Conservation (phyloP, 2,888 invertebrate genomes). For the Drosophila stalkeri region DNA sequence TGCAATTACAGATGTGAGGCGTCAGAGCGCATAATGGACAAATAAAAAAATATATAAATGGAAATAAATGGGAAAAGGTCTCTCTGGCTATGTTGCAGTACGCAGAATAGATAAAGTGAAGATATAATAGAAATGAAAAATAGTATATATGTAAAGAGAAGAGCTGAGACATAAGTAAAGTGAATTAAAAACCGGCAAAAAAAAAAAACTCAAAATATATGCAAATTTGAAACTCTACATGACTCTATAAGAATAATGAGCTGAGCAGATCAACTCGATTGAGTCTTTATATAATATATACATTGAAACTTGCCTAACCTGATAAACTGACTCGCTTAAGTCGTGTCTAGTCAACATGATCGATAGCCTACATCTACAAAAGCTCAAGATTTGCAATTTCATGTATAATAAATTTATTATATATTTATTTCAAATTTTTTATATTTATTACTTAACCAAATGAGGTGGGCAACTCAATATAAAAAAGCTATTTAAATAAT, state of each 20-base stretch:
- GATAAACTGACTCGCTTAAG: not conserved
- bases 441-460: not conserved
- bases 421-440: not conserved
- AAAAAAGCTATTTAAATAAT: not conserved
- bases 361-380: not conserved
- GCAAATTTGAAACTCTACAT: not conserved
- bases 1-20: slow-evolving; percentile 21
- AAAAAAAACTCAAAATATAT: not conserved
- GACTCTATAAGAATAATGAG: not conserved
- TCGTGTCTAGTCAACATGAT: not conserved
- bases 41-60: not conserved
- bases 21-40: slow-evolving; percentile 15
- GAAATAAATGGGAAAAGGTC: not conserved
- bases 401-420: not conserved
- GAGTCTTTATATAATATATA: not conserved
- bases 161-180: too few species aligned
- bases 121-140: not conserved
- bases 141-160: not conserved
- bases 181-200: too few species aligned
- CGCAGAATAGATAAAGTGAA: not conserved
- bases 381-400: not conserved
- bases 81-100: not conserved
- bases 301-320: not conserved
- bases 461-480: not conserved
- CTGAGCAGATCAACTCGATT: not conserved